A percentile compares a stretch with the other conserved stretches of the same genome.
phyloP scores from a whole-genome alignment of 2,888 invertebrate genomes.

The Drosophila recens region DNA sequence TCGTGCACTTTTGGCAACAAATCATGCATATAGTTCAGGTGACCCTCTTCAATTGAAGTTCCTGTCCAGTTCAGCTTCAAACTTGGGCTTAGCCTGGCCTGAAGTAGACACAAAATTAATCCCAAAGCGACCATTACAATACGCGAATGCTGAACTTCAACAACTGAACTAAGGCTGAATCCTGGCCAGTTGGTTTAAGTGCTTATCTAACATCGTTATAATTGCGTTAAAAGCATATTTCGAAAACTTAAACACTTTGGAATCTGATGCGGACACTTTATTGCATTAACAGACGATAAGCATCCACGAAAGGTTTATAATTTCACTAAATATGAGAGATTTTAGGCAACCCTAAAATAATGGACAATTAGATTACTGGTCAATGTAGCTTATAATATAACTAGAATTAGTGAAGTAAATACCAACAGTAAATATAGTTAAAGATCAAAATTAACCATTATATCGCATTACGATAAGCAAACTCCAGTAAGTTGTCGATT shows the following conservation, averaged over 20 bases:
- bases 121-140: constrained; percentile 28
- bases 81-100: neutral
- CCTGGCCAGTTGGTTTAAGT: constrained; percentile 28
- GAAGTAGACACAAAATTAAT: constrained; percentile 16
- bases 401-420: too few species aligned
- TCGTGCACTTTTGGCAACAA: constrained; percentile 40
- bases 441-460: too few species aligned
- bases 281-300: constrained; percentile 30
- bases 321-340: neutral
- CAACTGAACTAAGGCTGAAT: constrained; percentile 19
- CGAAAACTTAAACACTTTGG: constrained; percentile 4
- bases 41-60: neutral
- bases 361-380: too few species aligned
- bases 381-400: too few species aligned
- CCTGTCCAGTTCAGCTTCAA: neutral
- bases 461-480: too few species aligned
- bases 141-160: constrained; percentile 1
- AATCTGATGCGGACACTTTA: constrained; percentile 8
- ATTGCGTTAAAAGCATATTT: constrained; percentile 53
- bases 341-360: too few species aligned
- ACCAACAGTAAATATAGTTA: too few species aligned
- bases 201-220: constrained; percentile 35
- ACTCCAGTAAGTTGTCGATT: too few species aligned
- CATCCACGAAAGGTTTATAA: constrained; percentile 19
- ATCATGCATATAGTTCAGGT: constrained; percentile 21